Conservation (phyloP, 2,113 vertebrate species). For the Pelodiscus sinensis region DNA sequence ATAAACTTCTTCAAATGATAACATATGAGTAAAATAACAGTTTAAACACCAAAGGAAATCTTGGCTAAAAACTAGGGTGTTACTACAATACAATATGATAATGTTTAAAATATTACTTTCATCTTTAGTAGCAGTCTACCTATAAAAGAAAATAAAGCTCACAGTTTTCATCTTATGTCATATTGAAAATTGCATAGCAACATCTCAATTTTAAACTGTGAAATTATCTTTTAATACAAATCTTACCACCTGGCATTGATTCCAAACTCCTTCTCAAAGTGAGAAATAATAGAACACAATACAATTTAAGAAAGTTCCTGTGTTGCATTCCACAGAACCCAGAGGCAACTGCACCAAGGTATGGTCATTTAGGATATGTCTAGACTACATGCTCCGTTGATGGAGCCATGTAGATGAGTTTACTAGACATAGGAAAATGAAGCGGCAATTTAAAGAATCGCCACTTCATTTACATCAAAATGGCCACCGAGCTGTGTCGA, state of each 20-base stretch:
- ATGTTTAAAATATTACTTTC: background rate
- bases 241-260: background rate
- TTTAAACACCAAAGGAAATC: background rate
- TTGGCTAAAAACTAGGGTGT: background rate
- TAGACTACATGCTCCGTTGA: too few species aligned
- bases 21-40: background rate
- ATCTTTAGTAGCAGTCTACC: background rate
- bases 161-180: background rate
- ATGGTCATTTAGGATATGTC: background rate
- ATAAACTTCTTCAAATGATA: background rate
- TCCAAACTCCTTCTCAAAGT: background rate
- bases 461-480: too few species aligned
- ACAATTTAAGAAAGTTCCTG: background rate
- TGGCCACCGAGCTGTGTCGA: too few species aligned
- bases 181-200: conserved; percentile 28
- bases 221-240: background rate
- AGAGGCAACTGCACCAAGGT: background rate
- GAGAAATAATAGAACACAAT: background rate
- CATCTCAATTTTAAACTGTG: background rate
- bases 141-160: background rate
- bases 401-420: too few species aligned
- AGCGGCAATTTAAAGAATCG: too few species aligned
- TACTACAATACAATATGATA: background rate
- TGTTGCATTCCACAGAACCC: background rate
- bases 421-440: too few species aligned